A percentile compares a stretch with the other conserved stretches of the same genome.
Conservation (phyloP, 2,797 vertebrate genomes). For the Coluber constrictor region DNA sequence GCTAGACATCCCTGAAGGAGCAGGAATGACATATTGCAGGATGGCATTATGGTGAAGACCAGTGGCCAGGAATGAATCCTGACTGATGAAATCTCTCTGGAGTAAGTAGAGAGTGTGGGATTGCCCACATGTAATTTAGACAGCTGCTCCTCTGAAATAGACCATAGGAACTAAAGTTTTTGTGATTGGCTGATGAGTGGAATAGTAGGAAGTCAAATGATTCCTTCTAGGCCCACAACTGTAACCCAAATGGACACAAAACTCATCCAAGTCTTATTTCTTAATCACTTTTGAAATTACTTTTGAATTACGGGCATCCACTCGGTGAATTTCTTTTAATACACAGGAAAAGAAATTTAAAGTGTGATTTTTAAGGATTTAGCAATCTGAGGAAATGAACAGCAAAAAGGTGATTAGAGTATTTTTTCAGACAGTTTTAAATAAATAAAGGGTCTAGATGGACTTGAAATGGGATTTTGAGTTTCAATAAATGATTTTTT, state of each 20-base stretch:
- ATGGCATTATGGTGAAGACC: background rate
- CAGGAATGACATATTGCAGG: background rate
- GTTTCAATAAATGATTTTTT: background rate
- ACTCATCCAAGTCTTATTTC: background rate
- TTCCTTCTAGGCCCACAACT: background rate
- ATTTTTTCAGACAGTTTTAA: background rate
- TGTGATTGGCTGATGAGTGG: background rate
- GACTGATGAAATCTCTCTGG: background rate
- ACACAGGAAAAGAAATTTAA: background rate
- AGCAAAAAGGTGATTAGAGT: background rate
- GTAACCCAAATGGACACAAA: background rate
- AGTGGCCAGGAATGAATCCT: background rate
- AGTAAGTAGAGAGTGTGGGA: background rate
- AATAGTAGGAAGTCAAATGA: background rate
- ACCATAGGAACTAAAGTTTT: background rate
- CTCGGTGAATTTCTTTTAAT: background rate
- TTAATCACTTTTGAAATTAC: background rate
- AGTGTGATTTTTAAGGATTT: background rate
- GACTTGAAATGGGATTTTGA: background rate
- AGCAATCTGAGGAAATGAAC: background rate
- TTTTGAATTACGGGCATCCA: background rate
- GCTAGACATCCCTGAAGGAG: background rate
- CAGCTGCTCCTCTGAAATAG: background rate
- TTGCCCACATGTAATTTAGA: background rate
- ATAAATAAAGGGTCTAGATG: background rate